Base-by-base conservation (phyloP, 2,113 vertebrate genomes). In the Progne subis region DNA sequence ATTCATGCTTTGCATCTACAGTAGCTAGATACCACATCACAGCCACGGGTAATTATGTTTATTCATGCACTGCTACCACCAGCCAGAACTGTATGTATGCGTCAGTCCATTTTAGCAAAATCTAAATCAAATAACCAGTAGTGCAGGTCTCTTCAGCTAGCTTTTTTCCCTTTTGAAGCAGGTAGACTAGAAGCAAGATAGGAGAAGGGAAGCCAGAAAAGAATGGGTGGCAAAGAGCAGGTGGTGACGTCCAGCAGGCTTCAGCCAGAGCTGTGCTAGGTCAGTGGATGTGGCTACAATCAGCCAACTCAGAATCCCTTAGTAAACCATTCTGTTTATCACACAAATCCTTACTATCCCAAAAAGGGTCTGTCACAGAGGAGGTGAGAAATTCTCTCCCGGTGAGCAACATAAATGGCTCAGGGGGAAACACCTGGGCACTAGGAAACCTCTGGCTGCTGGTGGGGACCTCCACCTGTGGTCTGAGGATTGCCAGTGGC, bases 11-110 rank as follows among this genome's bases (percentile, higher is more conserved):
- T 83, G 41, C 59, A 63, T 84, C 85, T 80, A 78, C 86, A 83
- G 67, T 63, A 92, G 82, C 79, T 91, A 71, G 79, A 85, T 93
- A 83, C 82, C 82, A 88, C 88, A 95, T 86, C 92, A 92, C 74
- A 95, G 91, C 74, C 86, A 96, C 0, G 37, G 69, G 76, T 94
- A 90, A 75, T 75, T 78, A 88, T 53, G 41, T 93, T 97, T 96
- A 94, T 92, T 88, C 85, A 94, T 82, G 83, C 64, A 90, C 63
- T 78, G 69, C 86, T 78, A 88, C 92, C 92, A 92, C 69, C 64
- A 95, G 56, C 52, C 93, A 88, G 72, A 86, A 81, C 37, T 90
- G 18, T 23, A 81, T 52, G 34, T 70, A 85, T 9, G 28, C 60
- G 64, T 86, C 82, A 88, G 78, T 68, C 75, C 44, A 63, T 80